Evolutionary conservation across 2,797 vertebrate genomes (phyloP).

Genomic region (Sphenopsis melanotis): DNA sequence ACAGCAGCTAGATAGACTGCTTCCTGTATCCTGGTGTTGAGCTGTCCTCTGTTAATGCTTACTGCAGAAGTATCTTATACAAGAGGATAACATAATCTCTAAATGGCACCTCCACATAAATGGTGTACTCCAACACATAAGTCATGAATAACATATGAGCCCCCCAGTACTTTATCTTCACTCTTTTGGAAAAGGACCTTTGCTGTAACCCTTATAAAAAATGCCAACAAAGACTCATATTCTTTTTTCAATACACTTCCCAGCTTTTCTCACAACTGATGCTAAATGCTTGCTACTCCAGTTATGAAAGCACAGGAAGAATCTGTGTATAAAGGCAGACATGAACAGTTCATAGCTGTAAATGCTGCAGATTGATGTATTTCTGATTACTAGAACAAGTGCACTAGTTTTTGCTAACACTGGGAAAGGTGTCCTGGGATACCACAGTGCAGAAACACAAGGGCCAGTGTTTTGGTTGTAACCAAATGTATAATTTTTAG

Average conservation of each 20-base stretch:
- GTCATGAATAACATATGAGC: slow-evolving; percentile 17
- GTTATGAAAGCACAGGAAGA: not conserved
- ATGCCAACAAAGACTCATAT: not conserved
- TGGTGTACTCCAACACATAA: not conserved
- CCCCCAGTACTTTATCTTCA: slow-evolving; percentile 13
- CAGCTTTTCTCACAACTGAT: not conserved
- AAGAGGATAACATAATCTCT: not conserved
- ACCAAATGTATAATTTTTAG: not conserved
- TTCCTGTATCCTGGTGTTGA: not conserved
- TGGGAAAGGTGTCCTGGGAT: not conserved
- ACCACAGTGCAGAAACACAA: not conserved
- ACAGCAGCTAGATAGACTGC: not conserved
- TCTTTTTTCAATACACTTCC: not conserved
- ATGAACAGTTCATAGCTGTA: not conserved
- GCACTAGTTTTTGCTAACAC: not conserved
- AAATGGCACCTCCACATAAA: not conserved
- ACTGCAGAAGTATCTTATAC: not conserved
- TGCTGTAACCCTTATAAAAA: slow-evolving; percentile 32
- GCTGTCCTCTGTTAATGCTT: not conserved
- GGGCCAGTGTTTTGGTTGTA: not conserved
- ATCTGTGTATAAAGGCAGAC: not conserved
- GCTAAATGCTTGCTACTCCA: not conserved
- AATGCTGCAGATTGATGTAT: not conserved
- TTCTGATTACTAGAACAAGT: not conserved
- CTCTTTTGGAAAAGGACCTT: slow-evolving; percentile 7